These are phyloP conservation scores for Drosophila ananassae DNA, from an alignment of 1,140 invertebrate genomes.

Conservation along the genomic window DNA sequence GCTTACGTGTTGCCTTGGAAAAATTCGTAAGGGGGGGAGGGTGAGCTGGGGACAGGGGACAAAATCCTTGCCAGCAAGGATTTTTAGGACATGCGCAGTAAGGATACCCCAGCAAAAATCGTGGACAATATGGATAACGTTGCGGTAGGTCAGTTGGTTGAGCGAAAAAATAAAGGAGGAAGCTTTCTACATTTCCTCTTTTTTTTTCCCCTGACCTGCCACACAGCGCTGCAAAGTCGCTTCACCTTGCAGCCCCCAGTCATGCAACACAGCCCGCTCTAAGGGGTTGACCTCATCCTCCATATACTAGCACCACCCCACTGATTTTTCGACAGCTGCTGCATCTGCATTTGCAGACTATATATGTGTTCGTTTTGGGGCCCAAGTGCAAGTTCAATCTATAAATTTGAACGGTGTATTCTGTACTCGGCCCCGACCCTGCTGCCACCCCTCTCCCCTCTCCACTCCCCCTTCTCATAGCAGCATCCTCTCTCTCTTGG, in stretches of 20 bases:
- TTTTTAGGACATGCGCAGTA: conserved; percentile 56
- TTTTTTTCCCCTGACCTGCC: conserved; percentile 53
- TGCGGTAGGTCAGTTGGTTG: conserved; percentile 69
- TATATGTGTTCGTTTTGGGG: conserved; percentile 56
- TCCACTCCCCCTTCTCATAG: neutral
- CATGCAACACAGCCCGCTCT: neutral
- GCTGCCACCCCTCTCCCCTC: conserved; percentile 1
- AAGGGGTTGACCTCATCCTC: too few species aligned
- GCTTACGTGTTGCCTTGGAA: conserved; percentile 74
- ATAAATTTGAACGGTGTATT: conserved; percentile 72
- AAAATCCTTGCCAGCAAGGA: neutral
- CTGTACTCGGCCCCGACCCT: conserved; percentile 72
- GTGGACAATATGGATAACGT: conserved; percentile 42
- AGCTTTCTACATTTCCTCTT: too few species aligned
- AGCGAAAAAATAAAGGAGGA: conserved; percentile 1
- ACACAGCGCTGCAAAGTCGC: conserved; percentile 51
- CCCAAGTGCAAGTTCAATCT: conserved; percentile 81
- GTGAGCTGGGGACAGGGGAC: neutral
- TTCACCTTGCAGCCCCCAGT: conserved; percentile 22
- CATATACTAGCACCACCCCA: neutral
- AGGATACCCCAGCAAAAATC: conserved; percentile 1
- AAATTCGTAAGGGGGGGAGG: conserved; percentile 31
- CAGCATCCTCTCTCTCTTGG: neutral
- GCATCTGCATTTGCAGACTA: conserved; percentile 22
- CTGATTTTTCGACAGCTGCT: conserved; percentile 18